phyloP scores from a whole-genome alignment of 2,888 invertebrate genomes.

The Amblyteles armatorius region DNA sequence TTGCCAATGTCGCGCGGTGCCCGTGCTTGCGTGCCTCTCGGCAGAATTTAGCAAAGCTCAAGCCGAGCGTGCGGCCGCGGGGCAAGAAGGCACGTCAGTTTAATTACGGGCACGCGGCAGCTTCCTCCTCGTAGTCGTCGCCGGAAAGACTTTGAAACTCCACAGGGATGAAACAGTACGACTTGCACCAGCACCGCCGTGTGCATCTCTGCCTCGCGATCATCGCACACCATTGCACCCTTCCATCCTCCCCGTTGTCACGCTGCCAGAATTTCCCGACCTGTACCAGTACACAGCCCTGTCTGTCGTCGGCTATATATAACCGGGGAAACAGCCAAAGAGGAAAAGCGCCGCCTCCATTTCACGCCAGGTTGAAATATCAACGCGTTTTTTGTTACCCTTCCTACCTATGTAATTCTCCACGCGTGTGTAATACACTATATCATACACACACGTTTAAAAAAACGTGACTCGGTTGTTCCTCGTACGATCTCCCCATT shows the following conservation, averaged over 20 bases:
- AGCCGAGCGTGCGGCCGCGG: constrained; percentile 42
- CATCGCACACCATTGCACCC: constrained; percentile 44
- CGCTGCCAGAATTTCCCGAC: constrained; percentile 36
- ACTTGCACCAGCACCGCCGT: constrained; percentile 17
- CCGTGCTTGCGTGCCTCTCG: constrained; percentile 20
- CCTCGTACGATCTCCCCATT: constrained; percentile 34
- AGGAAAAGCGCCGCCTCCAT: constrained; percentile 36
- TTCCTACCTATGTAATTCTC: not conserved
- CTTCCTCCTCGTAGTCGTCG: constrained; percentile 25
- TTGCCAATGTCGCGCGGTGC: constrained; percentile 54
- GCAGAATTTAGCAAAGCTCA: constrained; percentile 36
- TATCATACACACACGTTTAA: constrained; percentile 1
- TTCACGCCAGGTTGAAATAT: constrained; percentile 45
- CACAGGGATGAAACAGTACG: constrained; percentile 48
- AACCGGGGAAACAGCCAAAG: constrained; percentile 3
- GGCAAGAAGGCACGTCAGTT: constrained; percentile 67
- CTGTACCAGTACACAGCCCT: not conserved
- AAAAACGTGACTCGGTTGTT: constrained; percentile 25
- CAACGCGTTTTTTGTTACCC: constrained; percentile 11
- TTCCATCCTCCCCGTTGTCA: constrained; percentile 20
- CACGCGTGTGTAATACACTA: constrained; percentile 11
- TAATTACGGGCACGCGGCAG: constrained; percentile 64
- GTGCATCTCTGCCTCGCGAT: constrained; percentile 23
- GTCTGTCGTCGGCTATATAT: constrained; percentile 16
- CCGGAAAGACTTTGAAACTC: constrained; percentile 60